Evolutionary conservation across 2,113 vertebrate genomes (phyloP), one percentile per base, ranked within the genome.

Genomic region (Catagonus wagneri): DNA sequence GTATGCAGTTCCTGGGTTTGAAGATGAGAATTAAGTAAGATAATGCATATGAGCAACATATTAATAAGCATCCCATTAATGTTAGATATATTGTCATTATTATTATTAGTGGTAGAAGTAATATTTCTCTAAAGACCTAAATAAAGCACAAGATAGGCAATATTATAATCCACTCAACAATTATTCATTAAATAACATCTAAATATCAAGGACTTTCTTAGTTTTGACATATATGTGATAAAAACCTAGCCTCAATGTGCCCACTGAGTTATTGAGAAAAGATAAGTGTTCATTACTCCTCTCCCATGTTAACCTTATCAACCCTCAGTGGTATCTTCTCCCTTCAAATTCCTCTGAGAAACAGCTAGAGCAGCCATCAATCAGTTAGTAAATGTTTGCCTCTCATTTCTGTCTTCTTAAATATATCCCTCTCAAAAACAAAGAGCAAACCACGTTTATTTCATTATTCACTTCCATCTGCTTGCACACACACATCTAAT

Each of bases 1-100:
- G 3, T 20, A 89, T 0, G 13, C 74, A 29, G 11, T 83, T 75
- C 1, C 25, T 83, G 84, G 4, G 1, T 52, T 78, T 85, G 27
- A 86, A 32, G 25, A 68, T 68, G 12, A 94, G 80, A 92, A 93
- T 85, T 83, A 69, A 86, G 69, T 6, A 92, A 65, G 32, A 36
- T 56, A 78, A 65, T 36, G 7, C 10, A 50, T 17, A 7, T 39
- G 75, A 72, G 13, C 19, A 60, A 36, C 8, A 85, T 29, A 90
- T 32, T 36, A 91, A 23, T 68, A 36, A 66, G 7, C 8, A 72
- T 69, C 13, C 36, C n/a, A 72, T 58, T 78, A 20, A 32, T 71
- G 39, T 29, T 36, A 56, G 9, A 4, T 87, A 36, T 25, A 23
- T 27, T 72, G 25, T 88, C 29, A 50, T 36, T 80, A 50, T 54